These are phyloP conservation scores for Pterostichus madidus DNA, from an alignment of 2,888 invertebrate species.

Conservation along the genomic window DNA sequence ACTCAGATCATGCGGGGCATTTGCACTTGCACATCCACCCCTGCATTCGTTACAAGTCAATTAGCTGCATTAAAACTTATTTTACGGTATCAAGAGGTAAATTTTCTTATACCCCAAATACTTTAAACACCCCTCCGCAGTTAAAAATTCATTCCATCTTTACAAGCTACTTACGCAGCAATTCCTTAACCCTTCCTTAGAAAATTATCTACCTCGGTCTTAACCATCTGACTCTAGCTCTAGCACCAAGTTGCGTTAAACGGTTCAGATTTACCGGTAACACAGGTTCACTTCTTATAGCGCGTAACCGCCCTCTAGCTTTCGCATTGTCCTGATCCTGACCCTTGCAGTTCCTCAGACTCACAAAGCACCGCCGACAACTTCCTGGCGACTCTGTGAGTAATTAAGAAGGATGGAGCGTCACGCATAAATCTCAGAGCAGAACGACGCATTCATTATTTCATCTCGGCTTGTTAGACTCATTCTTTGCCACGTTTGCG, in stretches of 20 bases:
- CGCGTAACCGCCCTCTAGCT: slow-evolving; percentile 28
- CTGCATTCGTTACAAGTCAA: too few species aligned
- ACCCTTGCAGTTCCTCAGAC: background rate
- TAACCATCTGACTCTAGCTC: background rate
- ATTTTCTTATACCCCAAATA: too few species aligned
- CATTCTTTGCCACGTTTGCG: slow-evolving; percentile 55
- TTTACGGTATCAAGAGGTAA: too few species aligned
- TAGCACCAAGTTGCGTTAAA: slow-evolving; percentile 22
- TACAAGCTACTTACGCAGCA: background rate
- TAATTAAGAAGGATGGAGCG: slow-evolving; percentile 65
- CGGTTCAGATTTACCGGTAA: slow-evolving; percentile 33
- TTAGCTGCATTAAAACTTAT: too few species aligned
- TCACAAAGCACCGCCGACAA: slow-evolving; percentile 37
- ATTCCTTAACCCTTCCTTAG: slow-evolving; percentile 26
- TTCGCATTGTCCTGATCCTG: slow-evolving; percentile 29
- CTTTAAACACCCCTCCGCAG: background rate
- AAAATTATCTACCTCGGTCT: slow-evolving; percentile 12
- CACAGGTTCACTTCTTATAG: slow-evolving; percentile 41
- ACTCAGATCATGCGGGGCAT: too few species aligned
- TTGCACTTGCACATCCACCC: too few species aligned
- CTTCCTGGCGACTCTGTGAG: slow-evolving; percentile 49
- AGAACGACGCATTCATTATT: slow-evolving; percentile 63
- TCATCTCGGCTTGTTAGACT: slow-evolving; percentile 64
- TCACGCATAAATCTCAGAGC: slow-evolving; percentile 61
- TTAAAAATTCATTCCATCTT: slow-evolving; percentile 37